These are phyloP conservation scores for Protonemura montana DNA, from an alignment of 2,888 invertebrate genomes.

Conservation along the genomic window DNA sequence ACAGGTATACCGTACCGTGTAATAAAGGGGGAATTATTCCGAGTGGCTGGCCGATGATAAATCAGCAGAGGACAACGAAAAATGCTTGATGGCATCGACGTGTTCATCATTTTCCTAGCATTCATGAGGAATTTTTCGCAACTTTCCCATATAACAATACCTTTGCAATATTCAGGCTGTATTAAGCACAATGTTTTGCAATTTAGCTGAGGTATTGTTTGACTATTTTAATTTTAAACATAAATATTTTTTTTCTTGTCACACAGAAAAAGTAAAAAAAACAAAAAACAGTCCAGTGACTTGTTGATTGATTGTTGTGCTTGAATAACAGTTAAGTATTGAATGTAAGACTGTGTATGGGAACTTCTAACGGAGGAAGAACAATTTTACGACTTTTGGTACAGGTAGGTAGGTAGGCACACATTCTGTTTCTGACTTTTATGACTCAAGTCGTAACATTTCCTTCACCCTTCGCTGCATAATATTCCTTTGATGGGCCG, in stretches of 20 bases:
- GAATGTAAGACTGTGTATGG: background rate
- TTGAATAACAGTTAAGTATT: background rate
- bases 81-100: too few species aligned
- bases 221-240: background rate
- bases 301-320: background rate
- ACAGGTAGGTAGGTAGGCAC: conserved; percentile 1
- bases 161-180: background rate
- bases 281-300: background rate
- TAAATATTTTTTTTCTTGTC: background rate
- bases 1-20: too few species aligned
- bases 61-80: too few species aligned
- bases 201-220: background rate
- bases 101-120: too few species aligned
- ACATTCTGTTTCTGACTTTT: conserved; percentile 46
- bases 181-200: background rate
- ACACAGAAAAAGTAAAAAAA: background rate
- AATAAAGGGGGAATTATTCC: too few species aligned
- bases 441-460: conserved; percentile 48
- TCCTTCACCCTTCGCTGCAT: conserved; percentile 34
- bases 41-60: too few species aligned
- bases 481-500: background rate
- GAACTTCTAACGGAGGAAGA: background rate
- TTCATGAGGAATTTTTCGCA: background rate
- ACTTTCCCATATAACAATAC: background rate
- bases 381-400: background rate